A percentile compares a stretch with the other conserved stretches of the same genome.
phyloP scores from a whole-genome alignment of 1,140 invertebrate genomes.

The Eueides isabella region DNA sequence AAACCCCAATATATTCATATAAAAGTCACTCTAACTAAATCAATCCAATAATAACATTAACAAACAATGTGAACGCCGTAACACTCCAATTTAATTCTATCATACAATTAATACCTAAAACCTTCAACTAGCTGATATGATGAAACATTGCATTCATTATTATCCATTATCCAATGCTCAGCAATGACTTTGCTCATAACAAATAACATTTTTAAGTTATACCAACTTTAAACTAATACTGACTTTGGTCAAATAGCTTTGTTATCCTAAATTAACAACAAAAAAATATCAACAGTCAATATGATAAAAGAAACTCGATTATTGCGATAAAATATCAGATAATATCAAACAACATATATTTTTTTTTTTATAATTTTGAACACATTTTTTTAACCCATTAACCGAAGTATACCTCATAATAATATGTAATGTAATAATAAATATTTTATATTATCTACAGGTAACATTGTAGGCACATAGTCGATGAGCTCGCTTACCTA shows the following conservation, averaged over 20 bases:
- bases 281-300: conserved; percentile 80
- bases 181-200: conserved; percentile 68
- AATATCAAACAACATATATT: conserved; percentile 60
- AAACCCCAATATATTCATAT: conserved; percentile 82
- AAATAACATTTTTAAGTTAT: conserved; percentile 62
- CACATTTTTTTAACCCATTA: conserved; percentile 70
- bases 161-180: conserved; percentile 56
- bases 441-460: conserved; percentile 75
- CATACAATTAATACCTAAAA: conserved; percentile 64
- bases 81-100: conserved; percentile 63
- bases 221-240: conserved; percentile 78
- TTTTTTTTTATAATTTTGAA: conserved; percentile 67
- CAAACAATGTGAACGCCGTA: conserved; percentile 74
- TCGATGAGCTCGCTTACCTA: conserved; percentile 71
- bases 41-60: conserved; percentile 80
- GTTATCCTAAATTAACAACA: conserved; percentile 80
- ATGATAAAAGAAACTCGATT: conserved; percentile 68
- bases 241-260: conserved; percentile 82
- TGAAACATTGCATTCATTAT: conserved; percentile 61
- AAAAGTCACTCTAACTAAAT: conserved; percentile 80
- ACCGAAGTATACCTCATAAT: conserved; percentile 61
- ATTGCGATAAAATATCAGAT: conserved; percentile 77
- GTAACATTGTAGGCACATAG: conserved; percentile 81
- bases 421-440: conserved; percentile 52
- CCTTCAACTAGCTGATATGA: conserved; percentile 70